Conservation (phyloP, 2,888 invertebrate genomes). For the Pristionchus mayeri region DNA sequence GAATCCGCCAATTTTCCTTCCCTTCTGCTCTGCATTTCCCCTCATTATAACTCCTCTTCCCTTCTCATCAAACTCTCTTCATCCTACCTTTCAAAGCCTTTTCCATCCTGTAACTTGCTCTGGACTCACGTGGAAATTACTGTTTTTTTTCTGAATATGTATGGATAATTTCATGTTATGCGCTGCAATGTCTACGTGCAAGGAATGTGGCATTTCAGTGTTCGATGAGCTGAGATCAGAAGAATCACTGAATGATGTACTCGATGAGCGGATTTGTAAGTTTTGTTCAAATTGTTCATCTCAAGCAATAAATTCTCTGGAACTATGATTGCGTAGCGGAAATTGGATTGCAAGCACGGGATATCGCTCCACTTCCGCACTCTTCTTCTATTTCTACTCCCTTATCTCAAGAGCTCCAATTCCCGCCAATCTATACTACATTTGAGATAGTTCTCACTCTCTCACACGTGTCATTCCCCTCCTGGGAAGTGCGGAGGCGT, state of each 20-base stretch:
- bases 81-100: neutral
- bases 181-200: neutral
- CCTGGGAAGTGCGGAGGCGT: no score
- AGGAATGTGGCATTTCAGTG: neutral
- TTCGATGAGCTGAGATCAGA: neutral
- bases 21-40: neutral
- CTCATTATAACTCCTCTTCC: neutral
- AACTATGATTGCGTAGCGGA: neutral
- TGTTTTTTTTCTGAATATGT: neutral
- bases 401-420: no score
- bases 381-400: no score
- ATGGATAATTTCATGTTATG: constrained; percentile 12
- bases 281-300: neutral
- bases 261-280: neutral
- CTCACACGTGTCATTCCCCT: no score
- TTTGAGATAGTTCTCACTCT: no score
- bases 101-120: neutral
- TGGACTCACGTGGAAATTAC: neutral
- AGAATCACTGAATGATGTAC: neutral
- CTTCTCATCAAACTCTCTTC: neutral
- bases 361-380: no score
- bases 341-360: no score
- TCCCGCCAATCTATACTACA: no score
- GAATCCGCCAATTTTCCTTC: neutral
- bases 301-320: constrained; percentile 8